Conservation (phyloP, 2,888 invertebrate genomes). For the Chloroclystis v-ata region DNA sequence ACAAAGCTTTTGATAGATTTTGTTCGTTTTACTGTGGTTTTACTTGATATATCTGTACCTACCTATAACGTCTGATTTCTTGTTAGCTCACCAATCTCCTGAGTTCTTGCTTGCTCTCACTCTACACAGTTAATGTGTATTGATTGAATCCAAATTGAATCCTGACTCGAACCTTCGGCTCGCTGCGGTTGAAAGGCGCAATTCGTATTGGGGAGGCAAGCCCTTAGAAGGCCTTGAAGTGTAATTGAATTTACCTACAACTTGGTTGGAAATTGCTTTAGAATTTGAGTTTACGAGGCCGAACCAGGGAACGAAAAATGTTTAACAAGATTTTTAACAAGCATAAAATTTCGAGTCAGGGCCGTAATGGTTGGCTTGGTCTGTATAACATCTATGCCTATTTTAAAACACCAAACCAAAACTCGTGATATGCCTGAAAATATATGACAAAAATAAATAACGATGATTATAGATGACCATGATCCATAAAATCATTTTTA, state of each 20-base stretch:
- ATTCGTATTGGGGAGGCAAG: conserved; percentile 34
- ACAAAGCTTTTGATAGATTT: too few species aligned
- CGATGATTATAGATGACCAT: too few species aligned
- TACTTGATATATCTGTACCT: too few species aligned
- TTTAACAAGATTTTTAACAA: background rate
- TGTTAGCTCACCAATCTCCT: too few species aligned
- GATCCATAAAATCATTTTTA: too few species aligned
- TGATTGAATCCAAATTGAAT: conserved; percentile 33
- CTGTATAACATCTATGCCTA: too few species aligned
- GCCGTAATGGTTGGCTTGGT: too few species aligned
- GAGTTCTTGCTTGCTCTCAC: conserved; percentile 2
- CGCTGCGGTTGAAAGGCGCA: conserved; percentile 30
- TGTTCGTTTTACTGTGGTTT: too few species aligned
- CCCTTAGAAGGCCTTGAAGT: conserved; percentile 37
- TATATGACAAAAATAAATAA: too few species aligned
- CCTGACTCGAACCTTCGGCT: conserved; percentile 22
- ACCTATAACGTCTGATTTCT: too few species aligned
- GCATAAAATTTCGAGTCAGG: background rate
- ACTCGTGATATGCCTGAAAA: too few species aligned
- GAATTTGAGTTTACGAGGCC: conserved; percentile 20
- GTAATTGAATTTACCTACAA: conserved; percentile 51
- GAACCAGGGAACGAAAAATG: background rate
- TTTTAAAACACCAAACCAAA: too few species aligned
- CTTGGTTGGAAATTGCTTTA: conserved; percentile 33
- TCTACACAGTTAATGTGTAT: conserved; percentile 23